Base-by-base conservation (phyloP, 2,888 invertebrate genomes). In the Dryobota labecula region DNA sequence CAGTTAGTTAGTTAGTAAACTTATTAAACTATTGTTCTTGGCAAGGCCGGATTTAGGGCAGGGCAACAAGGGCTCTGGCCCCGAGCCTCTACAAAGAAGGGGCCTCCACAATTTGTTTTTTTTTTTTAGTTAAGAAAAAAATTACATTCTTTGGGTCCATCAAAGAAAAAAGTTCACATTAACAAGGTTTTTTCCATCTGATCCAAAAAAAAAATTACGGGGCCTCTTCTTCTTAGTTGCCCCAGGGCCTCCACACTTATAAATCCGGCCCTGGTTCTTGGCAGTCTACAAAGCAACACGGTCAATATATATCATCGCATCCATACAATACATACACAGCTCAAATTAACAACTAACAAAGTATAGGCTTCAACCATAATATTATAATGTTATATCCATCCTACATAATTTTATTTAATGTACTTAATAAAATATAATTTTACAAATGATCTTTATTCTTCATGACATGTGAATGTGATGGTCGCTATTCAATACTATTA, bases 361-460 rank as follows among this genome's bases (percentile, higher is more conserved):
- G 43, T 51, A 49, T 41, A 68, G 38, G n/a, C 57, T 27, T 20
- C 36, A 72, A 62, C 45, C 24, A 45, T 45, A 20, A 30, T 43
- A 43, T 13, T n/a, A 27, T 43, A 24, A 43, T 43, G 20, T 33
- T 27, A 33, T n/a, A 60, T 62, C 30, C 45, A 36, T 71, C 11
- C 43, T 73, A 73, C 41, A 33, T 8, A 45, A 38, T 65, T 43
- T 54, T 62, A 75, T 51, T 58, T 68, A 38, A 58, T 60, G 45
- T 75, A n/a, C n/a, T n/a, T n/a, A 71, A 58, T 73, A 80, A 73
- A 77, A 68, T 73, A 73, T 61, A 65, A 70, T 62, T 77, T 62
- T 53, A 60, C 36, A 43, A 76, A 43, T 56, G 33, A 64, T 57
- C 47, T 36, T 49, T 20, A 56, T 54, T 27, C 18, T 76, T 54